Evolutionary conservation across 2,888 invertebrate genomes (phyloP), one percentile per base, ranked within the genome.

Genomic region (Drosophila setosimentum): DNA sequence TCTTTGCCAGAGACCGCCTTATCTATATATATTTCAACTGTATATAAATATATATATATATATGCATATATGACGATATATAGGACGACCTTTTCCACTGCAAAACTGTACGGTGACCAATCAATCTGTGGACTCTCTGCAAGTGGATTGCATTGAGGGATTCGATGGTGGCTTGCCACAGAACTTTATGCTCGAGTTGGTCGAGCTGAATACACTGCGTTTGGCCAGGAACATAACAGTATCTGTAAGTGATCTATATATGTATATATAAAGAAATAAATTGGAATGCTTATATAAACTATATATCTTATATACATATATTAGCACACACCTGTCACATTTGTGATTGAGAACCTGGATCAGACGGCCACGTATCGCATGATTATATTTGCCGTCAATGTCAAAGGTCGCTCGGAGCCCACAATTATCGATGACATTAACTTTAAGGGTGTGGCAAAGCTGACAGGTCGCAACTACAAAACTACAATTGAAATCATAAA

Each of bases 111-210:
- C 96, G n/a, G 95, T 98, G 37, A 96, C 96, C 65, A 98, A 98
- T 93, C 97, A 97, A 93, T 98, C 97, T 65, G 94, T 95, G 76
- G 97, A 97, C 91, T 96, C 97, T 0, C 92, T 98, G 68, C 96
- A 96, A 92, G 96, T 98, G 57, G 97, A 97, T 81, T 98, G 98
- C 93, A 95, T 96, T 63, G 97, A 97, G 93, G 96, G 97, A 87
- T 97, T 97, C 93, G 97, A 97, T 89, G 97, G 97, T 53, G 97
- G 97, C 13, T 94, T 98, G 54, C 97, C 97, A 5, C 98, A 98
- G 93, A 96, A 95, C 88, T 98, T 98, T 93, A 95, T 97, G 75
- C 95, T 97, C 95, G 97, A 97, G 92, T 94, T 97, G 61, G 94
- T 96, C 59, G 96, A 97, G 91, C 92, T 96, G 78, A 96, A 96